Percentiles rank a stretch among this genome's conserved stretches.
Evolutionary conservation across 2,113 vertebrate species (phyloP).

Genomic region (Charadrius vociferus): DNA sequence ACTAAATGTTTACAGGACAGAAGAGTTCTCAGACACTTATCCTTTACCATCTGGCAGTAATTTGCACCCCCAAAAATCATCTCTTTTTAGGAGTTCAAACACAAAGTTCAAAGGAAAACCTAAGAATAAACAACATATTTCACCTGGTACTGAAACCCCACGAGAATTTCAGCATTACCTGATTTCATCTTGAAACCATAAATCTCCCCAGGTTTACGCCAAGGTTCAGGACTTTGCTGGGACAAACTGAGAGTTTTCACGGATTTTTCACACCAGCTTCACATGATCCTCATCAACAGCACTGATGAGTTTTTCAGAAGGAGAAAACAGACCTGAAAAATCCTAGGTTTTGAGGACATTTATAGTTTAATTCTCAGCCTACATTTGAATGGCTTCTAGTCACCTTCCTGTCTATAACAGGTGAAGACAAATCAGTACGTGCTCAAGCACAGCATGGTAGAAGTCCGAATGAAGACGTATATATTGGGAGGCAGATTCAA

Average conservation of each 20-base stretch:
- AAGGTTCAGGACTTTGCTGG: not conserved
- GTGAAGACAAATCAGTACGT: not conserved
- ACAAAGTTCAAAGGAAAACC: constrained; percentile 50
- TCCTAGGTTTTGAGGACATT: not conserved
- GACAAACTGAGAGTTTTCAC: not conserved
- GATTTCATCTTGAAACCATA: constrained; percentile 55
- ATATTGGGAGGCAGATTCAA: not conserved
- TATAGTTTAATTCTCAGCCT: not conserved
- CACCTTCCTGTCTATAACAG: not conserved
- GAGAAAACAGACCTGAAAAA: not conserved
- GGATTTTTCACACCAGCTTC: constrained; percentile 10
- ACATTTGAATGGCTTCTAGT: not conserved
- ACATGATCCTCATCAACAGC: not conserved
- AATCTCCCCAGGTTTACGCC: constrained; percentile 17
- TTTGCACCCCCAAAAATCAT: constrained; percentile 22
- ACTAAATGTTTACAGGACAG: constrained; percentile 38
- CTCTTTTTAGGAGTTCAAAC: constrained; percentile 44
- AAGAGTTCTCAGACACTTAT: constrained; percentile 40
- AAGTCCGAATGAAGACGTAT: accelerated
- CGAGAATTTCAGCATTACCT: constrained; percentile 24
- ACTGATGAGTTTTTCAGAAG: constrained; percentile 36
- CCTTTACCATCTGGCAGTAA: constrained; percentile 30
- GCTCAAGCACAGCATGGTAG: not conserved
- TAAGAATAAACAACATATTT: constrained; percentile 52
- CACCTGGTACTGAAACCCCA: constrained; percentile 28